Evolutionary conservation across 2,797 vertebrate species (phyloP).

Genomic region (Etheostoma nigrum): DNA sequence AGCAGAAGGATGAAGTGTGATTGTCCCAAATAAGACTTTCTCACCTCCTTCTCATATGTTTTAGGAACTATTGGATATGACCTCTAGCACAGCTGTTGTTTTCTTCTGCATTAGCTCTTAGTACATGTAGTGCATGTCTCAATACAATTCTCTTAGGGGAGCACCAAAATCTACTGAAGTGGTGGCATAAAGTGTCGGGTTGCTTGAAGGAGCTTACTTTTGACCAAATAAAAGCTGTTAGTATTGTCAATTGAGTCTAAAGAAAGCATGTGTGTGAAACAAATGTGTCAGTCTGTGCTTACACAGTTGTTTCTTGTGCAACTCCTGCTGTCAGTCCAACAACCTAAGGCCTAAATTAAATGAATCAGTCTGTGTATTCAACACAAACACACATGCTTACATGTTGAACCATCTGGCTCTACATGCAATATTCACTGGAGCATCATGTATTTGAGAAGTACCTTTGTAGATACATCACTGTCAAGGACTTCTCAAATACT

Average conservation of each 20-base stretch:
- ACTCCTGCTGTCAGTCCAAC: constrained; percentile 22
- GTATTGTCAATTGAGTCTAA: not conserved
- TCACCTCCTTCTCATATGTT: not conserved
- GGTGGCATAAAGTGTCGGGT: not conserved
- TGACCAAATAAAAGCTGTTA: not conserved
- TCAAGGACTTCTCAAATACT: not conserved
- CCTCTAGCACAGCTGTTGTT: not conserved
- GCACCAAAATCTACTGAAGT: not conserved
- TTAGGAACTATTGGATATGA: not conserved
- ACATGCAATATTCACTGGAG: constrained; percentile 13
- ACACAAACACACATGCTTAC: not conserved
- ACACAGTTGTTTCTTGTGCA: not conserved
- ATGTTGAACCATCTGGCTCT: constrained; percentile 27
- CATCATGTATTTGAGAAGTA: not conserved
- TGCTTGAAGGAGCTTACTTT: not conserved
- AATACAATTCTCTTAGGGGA: not conserved
- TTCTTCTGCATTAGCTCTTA: not conserved
- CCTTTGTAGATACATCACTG: constrained; percentile 12
- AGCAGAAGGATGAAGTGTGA: not conserved
- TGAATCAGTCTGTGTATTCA: not conserved
- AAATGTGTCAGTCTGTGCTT: not conserved
- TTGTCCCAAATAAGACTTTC: not conserved
- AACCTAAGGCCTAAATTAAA: constrained; percentile 6
- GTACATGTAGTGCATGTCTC: not conserved
- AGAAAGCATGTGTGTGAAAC: not conserved